Conservation (phyloP, 1,140 invertebrate genomes). For the Varroa destructor region DNA sequence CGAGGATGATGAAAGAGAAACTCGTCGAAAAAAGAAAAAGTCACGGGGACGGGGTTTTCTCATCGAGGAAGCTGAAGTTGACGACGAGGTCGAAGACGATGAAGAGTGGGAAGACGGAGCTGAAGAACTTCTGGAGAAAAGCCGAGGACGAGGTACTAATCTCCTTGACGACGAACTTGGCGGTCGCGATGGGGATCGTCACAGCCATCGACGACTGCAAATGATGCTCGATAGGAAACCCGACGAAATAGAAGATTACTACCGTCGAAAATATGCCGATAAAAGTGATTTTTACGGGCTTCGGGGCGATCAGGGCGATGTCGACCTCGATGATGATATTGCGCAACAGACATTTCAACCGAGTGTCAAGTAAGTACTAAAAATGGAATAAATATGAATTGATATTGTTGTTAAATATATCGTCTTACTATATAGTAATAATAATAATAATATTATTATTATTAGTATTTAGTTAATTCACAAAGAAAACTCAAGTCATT, state of each 20-base stretch:
- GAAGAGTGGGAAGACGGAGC: conserved; percentile 86
- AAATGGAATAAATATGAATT: background rate
- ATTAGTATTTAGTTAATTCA: too few relatives aligned
- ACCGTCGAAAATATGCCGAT: conserved; percentile 84
- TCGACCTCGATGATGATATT: conserved; percentile 91
- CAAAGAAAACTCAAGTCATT: too few relatives aligned
- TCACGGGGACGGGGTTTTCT: conserved; percentile 71
- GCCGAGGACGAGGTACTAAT: conserved; percentile 46
- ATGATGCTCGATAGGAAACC: conserved; percentile 64
- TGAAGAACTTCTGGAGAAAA: conserved; percentile 50
- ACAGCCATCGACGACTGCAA: conserved; percentile 66
- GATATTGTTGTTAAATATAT: background rate
- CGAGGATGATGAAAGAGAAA: conserved; percentile 52
- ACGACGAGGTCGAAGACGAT: conserved; percentile 77
- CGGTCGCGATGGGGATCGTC: conserved; percentile 65
- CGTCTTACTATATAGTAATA: background rate
- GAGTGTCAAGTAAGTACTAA: conserved; percentile 64
- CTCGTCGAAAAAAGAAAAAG: conserved; percentile 48
- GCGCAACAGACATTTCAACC: conserved; percentile 90
- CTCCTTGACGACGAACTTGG: conserved; percentile 79
- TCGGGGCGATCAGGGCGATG: conserved; percentile 67
- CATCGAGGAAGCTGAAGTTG: conserved; percentile 86
- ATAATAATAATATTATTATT: background rate
- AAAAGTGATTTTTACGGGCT: conserved; percentile 64
- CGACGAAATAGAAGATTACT: conserved; percentile 91